Conservation (phyloP, 2,888 invertebrate species). For the Thymelicus lineola region DNA sequence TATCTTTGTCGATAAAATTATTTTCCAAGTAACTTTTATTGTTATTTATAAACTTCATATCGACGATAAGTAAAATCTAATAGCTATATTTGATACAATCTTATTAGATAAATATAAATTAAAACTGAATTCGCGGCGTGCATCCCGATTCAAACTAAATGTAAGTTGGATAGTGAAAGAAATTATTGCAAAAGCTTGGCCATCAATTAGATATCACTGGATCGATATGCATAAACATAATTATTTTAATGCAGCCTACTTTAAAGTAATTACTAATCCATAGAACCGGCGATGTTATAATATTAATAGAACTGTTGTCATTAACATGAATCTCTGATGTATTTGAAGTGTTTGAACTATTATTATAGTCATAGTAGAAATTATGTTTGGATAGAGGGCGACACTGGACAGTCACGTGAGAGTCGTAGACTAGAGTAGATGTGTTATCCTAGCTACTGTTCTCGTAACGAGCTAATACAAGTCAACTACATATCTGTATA, state of each 20-base stretch:
- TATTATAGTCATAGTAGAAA: too few relatives aligned
- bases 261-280: background rate
- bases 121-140: background rate
- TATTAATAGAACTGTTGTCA: background rate
- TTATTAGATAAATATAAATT: too few relatives aligned
- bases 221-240: conserved; percentile 1
- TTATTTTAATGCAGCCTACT: background rate
- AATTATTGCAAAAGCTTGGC: conserved; percentile 12
- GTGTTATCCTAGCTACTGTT: too few relatives aligned
- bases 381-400: too few relatives aligned
- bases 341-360: too few relatives aligned
- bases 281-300: background rate
- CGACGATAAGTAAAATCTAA: background rate
- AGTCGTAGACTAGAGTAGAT: too few relatives aligned
- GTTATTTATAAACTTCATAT: conserved; percentile 14
- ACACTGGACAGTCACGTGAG: too few relatives aligned
- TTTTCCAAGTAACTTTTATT: conserved; percentile 29
- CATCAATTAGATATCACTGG: background rate
- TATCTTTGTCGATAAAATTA: conserved; percentile 25
- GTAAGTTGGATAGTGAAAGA: background rate
- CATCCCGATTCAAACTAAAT: background rate
- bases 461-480: too few relatives aligned
- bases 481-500: too few relatives aligned
- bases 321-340: too few relatives aligned
- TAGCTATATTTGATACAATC: too few relatives aligned